phyloP scores from a whole-genome alignment of 1,140 invertebrate genomes.

The Rhizoglyphus robini region DNA sequence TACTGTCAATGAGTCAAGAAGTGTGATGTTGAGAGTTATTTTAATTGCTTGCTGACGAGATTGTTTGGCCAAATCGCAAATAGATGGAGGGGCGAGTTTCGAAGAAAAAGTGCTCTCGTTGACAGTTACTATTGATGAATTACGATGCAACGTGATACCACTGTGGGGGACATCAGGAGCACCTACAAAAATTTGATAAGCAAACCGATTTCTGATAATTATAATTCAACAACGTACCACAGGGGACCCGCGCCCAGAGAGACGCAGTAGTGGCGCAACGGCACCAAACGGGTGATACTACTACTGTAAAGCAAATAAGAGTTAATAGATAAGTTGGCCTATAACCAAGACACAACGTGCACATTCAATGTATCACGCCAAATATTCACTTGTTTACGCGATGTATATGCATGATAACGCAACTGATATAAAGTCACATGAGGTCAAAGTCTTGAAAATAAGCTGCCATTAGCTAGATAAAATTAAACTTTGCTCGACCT shows the following conservation, averaged over 20 bases:
- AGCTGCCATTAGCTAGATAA: background rate
- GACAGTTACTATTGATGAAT: conserved; percentile 47
- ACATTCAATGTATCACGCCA: too few species aligned
- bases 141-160: conserved; percentile 43
- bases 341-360: too few species aligned
- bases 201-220: background rate
- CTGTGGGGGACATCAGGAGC: conserved; percentile 76
- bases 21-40: conserved; percentile 57
- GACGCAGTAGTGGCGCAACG: conserved; percentile 52
- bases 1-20: conserved; percentile 57
- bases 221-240: conserved; percentile 44
- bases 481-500: conserved; percentile 6
- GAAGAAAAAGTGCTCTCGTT: conserved; percentile 59
- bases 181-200: conserved; percentile 29
- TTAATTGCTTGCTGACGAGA: conserved; percentile 38
- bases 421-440: too few species aligned
- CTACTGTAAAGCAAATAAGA: background rate
- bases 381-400: too few species aligned
- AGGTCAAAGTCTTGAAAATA: background rate
- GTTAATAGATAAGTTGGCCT: too few species aligned
- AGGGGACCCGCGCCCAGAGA: conserved; percentile 94
- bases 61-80: conserved; percentile 30
- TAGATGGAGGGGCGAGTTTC: conserved; percentile 24
- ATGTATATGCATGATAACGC: too few species aligned
- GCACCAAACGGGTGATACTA: background rate